phyloP scores from a whole-genome alignment of 2,113 vertebrate genomes.

The Glaucidium brasilianum region DNA sequence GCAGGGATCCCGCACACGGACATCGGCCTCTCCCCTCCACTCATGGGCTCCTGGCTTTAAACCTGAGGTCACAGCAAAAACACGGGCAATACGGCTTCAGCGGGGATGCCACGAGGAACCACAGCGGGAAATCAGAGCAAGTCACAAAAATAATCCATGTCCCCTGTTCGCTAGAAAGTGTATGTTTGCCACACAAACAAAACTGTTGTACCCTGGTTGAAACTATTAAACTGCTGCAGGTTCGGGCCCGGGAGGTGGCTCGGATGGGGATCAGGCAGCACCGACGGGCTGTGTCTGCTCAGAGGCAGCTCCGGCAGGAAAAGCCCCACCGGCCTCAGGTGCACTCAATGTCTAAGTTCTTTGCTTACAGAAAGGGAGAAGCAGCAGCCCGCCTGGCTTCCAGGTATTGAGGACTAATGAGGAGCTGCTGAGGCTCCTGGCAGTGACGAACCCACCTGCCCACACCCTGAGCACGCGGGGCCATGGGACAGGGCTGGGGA shows the following conservation, averaged over 20 bases:
- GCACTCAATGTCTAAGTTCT: not conserved
- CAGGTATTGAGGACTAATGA: too few relatives aligned
- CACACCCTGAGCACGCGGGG: rapidly evolving
- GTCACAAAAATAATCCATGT: not conserved
- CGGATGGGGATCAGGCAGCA: too few relatives aligned
- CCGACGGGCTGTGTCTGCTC: not conserved
- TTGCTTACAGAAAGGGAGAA: not conserved
- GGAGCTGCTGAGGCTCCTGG: not conserved
- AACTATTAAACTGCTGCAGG: not conserved
- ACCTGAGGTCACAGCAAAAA: not conserved
- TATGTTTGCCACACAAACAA: too few relatives aligned
- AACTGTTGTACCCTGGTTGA: too few relatives aligned
- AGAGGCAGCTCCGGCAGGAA: not conserved
- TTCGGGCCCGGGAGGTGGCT: not conserved
- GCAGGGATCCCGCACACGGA: not conserved
- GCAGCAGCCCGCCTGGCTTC: not conserved
- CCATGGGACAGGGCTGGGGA: too few relatives aligned
- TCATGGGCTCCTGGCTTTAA: not conserved
- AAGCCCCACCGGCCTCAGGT: not conserved
- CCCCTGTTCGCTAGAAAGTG: not conserved
- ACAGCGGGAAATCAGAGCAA: not conserved
- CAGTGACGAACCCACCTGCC: not conserved
- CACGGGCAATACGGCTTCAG: not conserved
- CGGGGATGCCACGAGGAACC: not conserved
- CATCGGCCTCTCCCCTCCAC: not conserved